Base-by-base conservation (phyloP, 2,113 vertebrate genomes). In the Carassius auratus region DNA sequence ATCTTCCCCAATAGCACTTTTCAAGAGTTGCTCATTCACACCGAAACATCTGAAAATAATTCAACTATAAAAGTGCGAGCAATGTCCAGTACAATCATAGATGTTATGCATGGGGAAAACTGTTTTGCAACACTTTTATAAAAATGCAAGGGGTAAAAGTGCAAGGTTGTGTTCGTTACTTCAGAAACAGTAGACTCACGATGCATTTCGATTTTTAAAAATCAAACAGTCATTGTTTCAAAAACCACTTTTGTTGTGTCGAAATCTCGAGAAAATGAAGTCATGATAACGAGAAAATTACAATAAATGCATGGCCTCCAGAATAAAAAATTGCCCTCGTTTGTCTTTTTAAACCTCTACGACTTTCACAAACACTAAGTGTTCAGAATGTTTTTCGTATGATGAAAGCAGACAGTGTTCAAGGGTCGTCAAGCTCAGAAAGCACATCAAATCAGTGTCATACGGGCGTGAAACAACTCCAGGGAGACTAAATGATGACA, bases 311-410 rank as follows among this genome's bases (percentile, higher is more conserved):
- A 50, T 50, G 48, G 3, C 48, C 10, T 48, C 45, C 10, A 48
- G 12, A 48, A 12, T 12, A 2, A 45, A 45, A 45, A 45, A 6
- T 45, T 8, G 8, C 42, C 42, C 42, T 17, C 30, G 8, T 71
- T 8, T 8, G 64, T 33, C 33, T 9, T 69, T 38, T 36, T 69
- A 19, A 69, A 33, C 66, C 17, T 0, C 3, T 21, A 2, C 21
- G 91, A 92, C 89, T 91, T 90, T 88, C 8, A 68, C 30, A 17
- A 36, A 33, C 30, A 36, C 17, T 9, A 68, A 68, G 3, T 17
- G 90, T 91, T 90, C 7, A 38, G 15, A 69, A 9, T 7, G 30
- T 71, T 42, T 71, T 71, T 21, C 17, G 2, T 38, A 21, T 0
- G 38, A 38, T 71, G 36, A 36, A 21, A 21, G 66, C 33, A 21